Percentiles rank a stretch among this genome's conserved stretches.
Conservation (phyloP, 2,113 vertebrate species). For the Periophthalmodon schlosseri region DNA sequence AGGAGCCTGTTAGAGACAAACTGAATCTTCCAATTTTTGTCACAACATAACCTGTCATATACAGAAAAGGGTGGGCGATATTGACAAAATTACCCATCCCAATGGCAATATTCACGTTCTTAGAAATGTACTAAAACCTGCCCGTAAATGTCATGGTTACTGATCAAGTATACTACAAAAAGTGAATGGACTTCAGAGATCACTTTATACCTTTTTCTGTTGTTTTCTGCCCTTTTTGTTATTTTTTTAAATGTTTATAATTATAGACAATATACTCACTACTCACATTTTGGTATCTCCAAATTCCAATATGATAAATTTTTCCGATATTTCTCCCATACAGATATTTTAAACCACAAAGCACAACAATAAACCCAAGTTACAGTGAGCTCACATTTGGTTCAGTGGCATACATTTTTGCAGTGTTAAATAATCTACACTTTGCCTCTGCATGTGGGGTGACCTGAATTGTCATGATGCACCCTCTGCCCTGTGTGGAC, state of each 20-base stretch:
- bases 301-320: no score
- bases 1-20: slow-evolving; percentile 27
- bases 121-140: background rate
- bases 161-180: no score
- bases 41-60: background rate
- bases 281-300: no score
- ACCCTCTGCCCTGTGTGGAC: slow-evolving; percentile 43
- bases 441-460: background rate
- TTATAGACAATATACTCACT: no score
- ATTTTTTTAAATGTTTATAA: no score
- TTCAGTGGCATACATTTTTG: background rate
- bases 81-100: background rate
- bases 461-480: background rate
- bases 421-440: background rate
- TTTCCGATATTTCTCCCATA: no score
- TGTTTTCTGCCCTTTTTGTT: no score
- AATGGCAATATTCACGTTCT: background rate
- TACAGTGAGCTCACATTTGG: background rate
- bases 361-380: background rate
- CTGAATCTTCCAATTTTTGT: background rate
- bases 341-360: background rate
- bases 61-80: background rate
- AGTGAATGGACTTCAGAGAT: no score
- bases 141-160: background rate
- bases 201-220: no score